Evolutionary conservation across 1,140 invertebrate species (phyloP).

Genomic region (Bombus difficillimus): DNA sequence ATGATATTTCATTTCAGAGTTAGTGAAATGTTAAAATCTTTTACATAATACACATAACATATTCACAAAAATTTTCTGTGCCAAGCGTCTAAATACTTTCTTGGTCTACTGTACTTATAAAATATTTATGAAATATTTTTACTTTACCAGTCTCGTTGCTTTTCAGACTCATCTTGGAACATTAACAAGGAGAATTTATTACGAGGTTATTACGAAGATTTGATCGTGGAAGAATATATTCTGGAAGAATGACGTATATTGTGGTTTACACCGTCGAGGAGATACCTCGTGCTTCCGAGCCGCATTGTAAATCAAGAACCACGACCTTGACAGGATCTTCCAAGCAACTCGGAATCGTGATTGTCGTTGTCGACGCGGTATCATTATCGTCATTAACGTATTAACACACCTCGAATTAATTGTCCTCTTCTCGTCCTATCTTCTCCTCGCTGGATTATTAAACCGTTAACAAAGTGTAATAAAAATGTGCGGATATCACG

Average conservation of each 20-base stretch:
- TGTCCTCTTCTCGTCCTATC: background rate
- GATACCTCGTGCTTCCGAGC: background rate
- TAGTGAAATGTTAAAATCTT: background rate
- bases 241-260: too few species aligned
- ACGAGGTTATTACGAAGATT: background rate
- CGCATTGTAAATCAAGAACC: background rate
- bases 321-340: background rate
- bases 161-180: background rate
- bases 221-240: background rate
- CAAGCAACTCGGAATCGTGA: background rate
- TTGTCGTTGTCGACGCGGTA: background rate
- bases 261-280: too few species aligned
- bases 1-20: background rate
- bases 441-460: background rate
- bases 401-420: conserved; percentile 16
- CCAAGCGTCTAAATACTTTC: too few species aligned
- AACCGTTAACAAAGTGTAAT: conserved; percentile 5
- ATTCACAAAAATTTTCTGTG: too few species aligned
- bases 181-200: background rate
- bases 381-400: conserved; percentile 20
- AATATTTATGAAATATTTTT: too few species aligned
- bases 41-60: too few species aligned
- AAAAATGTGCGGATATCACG: background rate
- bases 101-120: too few species aligned
- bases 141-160: background rate